These are phyloP conservation scores for Acanthurus lineatus DNA, from an alignment of 2,797 vertebrate genomes.

Conservation along the genomic window DNA sequence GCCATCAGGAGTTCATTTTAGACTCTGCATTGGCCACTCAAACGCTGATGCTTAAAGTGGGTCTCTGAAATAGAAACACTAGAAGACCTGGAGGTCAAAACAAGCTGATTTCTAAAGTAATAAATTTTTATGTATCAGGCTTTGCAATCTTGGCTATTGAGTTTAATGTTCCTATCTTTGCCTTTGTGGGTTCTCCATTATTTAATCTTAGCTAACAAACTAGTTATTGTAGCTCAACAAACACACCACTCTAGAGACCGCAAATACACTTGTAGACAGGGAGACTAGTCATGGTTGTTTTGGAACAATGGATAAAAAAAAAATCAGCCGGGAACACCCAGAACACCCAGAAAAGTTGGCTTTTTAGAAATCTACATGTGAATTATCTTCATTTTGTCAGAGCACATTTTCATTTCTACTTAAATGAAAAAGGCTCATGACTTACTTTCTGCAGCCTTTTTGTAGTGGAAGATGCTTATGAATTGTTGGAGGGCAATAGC, in stretches of 20 bases:
- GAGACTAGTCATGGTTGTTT: slow-evolving; percentile 33
- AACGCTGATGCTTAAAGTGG: slow-evolving; percentile 50
- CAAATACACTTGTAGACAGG: slow-evolving; percentile 54
- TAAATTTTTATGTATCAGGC: slow-evolving; percentile 47
- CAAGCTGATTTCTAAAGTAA: slow-evolving; percentile 44
- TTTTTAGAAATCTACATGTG: slow-evolving; percentile 25
- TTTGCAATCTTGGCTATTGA: slow-evolving; percentile 48
- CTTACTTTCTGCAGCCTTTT: slow-evolving; percentile 43
- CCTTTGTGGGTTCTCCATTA: slow-evolving; percentile 31
- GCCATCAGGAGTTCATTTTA: slow-evolving; percentile 66
- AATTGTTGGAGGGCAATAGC: slow-evolving; percentile 42
- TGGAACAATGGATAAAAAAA: slow-evolving; percentile 10
- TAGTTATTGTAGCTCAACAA: slow-evolving; percentile 49
- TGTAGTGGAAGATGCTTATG: slow-evolving; percentile 33
- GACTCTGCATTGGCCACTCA: slow-evolving; percentile 47
- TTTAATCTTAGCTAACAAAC: slow-evolving; percentile 59
- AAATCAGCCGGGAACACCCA: slow-evolving; percentile 23
- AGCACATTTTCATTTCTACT: slow-evolving; percentile 13
- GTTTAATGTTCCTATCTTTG: slow-evolving; percentile 47
- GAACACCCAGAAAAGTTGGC: slow-evolving; percentile 5
- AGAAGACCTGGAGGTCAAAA: slow-evolving; percentile 54
- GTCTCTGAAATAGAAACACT: slow-evolving; percentile 57
- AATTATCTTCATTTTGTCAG: slow-evolving; percentile 8
- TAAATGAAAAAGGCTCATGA: slow-evolving; percentile 11
- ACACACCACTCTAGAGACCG: slow-evolving; percentile 40